Evolutionary conservation across 2,797 vertebrate genomes (phyloP), one percentile per base, ranked within the genome.

Genomic region (Pangasius sanitwongsei): DNA sequence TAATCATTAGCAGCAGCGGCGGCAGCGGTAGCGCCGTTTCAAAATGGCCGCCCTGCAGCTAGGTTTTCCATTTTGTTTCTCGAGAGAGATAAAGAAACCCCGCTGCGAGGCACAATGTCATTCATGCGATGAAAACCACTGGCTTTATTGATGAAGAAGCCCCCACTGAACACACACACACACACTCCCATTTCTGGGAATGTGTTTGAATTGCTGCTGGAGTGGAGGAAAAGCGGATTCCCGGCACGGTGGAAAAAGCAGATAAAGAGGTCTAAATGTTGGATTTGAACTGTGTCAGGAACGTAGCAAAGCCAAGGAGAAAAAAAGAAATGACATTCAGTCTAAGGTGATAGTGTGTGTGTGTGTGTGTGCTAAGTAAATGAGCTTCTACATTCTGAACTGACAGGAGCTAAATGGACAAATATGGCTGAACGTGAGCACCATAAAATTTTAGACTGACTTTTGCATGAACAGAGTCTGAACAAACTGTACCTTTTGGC

Each of bases 51-150:
- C 77, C 89, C 88, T 87, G 48, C 70, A 80, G 89, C 90, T 91
- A 89, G 86, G 90, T 92, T 90, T 91, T 88, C 89, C 70, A 80
- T 92, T 91, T 92, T 91, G 90, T 89, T 90, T 90, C 86, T 87
- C 50, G 59, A 61, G 87, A 88, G 78, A 88, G 41, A 92, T 88
- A 86, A 92, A 89, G 28, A 41, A 63, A 75, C 59, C 55, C 48
- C 20, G 89, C 87, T 86, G 91, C 82, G n/a, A 85, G 83, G 61
- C 83, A 85, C 63, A 50, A 69, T 67, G 44, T 69, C 83, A 31
- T 37, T 70, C 48, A 89, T 84, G 80, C 83, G 16, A 85, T 69
- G 53, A 83, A 88, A 87, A 89, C 86, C 86, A 77, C 80, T 83
- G 74, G 37, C 74, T 70, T 88, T 89, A 89, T 90, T 90, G 89